phyloP scores from a whole-genome alignment of 2,888 invertebrate genomes.

The Athrips mouffetella region DNA sequence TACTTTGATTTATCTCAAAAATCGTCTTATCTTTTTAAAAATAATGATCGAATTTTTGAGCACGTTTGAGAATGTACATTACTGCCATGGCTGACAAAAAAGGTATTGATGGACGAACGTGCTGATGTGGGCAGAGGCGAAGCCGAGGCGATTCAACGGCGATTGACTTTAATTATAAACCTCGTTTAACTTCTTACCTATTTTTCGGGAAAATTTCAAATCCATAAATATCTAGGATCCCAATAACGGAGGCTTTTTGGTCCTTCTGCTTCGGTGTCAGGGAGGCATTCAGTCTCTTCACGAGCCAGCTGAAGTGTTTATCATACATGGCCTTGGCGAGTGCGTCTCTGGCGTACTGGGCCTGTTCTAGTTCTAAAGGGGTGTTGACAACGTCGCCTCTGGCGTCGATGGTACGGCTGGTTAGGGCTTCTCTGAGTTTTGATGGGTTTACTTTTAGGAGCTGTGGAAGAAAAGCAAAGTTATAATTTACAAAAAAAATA shows the following conservation, averaged over 20 bases:
- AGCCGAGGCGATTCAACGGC: too few species aligned
- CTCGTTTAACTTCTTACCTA: conserved; percentile 73
- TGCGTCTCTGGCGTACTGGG: conserved; percentile 92
- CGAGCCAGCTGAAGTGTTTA: conserved; percentile 94
- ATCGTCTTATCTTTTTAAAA: too few species aligned
- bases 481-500: too few species aligned
- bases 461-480: conserved; percentile 51
- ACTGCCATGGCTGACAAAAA: too few species aligned
- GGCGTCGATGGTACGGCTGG: conserved; percentile 91
- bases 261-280: conserved; percentile 79
- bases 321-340: conserved; percentile 95
- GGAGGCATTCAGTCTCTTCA: conserved; percentile 86
- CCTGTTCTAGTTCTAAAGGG: conserved; percentile 88
- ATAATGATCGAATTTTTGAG: too few species aligned
- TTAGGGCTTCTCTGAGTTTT: conserved; percentile 84
- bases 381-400: conserved; percentile 89
- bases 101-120: too few species aligned
- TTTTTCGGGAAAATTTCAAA: conserved; percentile 96
- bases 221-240: conserved; percentile 95
- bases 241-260: conserved; percentile 84
- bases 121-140: too few species aligned
- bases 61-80: too few species aligned
- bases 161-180: too few species aligned
- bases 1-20: too few species aligned
- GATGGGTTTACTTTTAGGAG: conserved; percentile 84